Percentiles rank a stretch among this genome's conserved stretches.
phyloP scores from a whole-genome alignment of 1,140 invertebrate species.

The Drosophila parvula region DNA sequence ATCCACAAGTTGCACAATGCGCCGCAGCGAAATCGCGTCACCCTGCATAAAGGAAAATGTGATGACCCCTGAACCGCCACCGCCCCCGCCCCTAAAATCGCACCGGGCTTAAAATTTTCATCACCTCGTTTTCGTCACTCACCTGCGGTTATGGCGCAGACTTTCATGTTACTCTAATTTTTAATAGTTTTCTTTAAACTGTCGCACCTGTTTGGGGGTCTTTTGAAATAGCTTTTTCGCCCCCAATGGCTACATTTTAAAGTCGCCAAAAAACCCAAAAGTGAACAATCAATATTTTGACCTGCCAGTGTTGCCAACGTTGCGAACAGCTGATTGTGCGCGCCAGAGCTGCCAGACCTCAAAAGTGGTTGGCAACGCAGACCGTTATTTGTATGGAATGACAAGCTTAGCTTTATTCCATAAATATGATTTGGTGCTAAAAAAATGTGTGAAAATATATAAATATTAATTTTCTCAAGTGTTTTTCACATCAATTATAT shows the following conservation, averaged over 20 bases:
- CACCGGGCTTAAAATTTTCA: conserved; percentile 15
- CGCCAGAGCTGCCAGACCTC: conserved; percentile 19
- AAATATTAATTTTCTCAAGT: no score
- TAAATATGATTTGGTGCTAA: no score
- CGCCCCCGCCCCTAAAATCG: background rate
- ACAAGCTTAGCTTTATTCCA: background rate
- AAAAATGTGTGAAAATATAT: background rate
- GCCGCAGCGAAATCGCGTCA: conserved; percentile 71
- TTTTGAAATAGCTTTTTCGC: conserved; percentile 6
- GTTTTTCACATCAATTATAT: background rate
- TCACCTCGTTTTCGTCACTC: background rate
- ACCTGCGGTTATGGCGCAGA: conserved; percentile 8
- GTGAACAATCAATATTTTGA: conserved; percentile 51
- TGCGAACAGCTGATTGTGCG: conserved; percentile 21
- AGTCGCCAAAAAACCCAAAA: conserved; percentile 33
- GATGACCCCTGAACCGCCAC: conserved; percentile 34
- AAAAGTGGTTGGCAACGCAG: conserved; percentile 17
- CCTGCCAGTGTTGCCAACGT: conserved; percentile 23
- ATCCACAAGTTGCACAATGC: conserved; percentile 73
- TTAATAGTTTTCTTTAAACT: background rate
- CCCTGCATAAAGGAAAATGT: conserved; percentile 63
- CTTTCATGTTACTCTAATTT: conserved; percentile 22
- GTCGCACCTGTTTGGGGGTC: background rate
- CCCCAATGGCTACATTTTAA: conserved; percentile 24
- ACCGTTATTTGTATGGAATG: conserved; percentile 7